Percentiles rank a stretch among this genome's conserved stretches.
phyloP scores from a whole-genome alignment of 1,140 invertebrate genomes.

The Drosophila jambulina region DNA sequence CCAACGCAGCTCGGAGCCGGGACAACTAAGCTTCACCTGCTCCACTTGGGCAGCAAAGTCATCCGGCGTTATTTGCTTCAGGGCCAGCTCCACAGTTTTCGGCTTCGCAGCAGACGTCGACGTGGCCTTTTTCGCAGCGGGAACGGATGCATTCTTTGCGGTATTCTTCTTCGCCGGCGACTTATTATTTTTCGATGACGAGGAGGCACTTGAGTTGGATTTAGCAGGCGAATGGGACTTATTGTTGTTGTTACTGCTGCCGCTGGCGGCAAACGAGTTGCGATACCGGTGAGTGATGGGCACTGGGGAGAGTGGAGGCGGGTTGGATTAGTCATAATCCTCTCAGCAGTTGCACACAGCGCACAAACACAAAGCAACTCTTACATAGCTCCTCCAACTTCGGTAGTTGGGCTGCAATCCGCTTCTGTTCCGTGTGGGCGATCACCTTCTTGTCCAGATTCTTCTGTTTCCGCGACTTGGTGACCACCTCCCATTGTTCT shows the following conservation, averaged over 20 bases:
- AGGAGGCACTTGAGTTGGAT: constrained; percentile 54
- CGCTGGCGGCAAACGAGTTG: constrained; percentile 65
- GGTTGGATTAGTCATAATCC: constrained; percentile 15
- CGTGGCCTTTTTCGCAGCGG: constrained; percentile 36
- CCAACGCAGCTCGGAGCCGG: constrained; percentile 74
- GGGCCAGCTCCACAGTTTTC: constrained; percentile 89
- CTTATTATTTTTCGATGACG: constrained; percentile 85
- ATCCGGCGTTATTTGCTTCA: constrained; percentile 77
- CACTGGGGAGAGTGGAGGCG: constrained; percentile 42
- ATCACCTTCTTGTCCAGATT: constrained; percentile 84
- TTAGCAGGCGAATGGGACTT: constrained; percentile 85
- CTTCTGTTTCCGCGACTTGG: constrained; percentile 90
- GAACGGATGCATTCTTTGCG: constrained; percentile 18
- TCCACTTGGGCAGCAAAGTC: constrained; percentile 70
- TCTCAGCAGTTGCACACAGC: constrained; percentile 6
- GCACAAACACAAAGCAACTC: constrained; percentile 44
- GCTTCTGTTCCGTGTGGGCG: constrained; percentile 86
- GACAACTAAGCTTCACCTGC: constrained; percentile 69
- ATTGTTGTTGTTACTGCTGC: constrained; percentile 62
- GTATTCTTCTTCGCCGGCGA: constrained; percentile 53
- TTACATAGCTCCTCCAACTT: constrained; percentile 89
- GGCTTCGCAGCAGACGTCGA: constrained; percentile 82
- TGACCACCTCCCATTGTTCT: constrained; percentile 91
- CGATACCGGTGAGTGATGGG: constrained; percentile 65
- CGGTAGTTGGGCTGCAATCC: constrained; percentile 87